Evolutionary conservation across 2,113 vertebrate species (phyloP).

Genomic region (Oryzias woworae): DNA sequence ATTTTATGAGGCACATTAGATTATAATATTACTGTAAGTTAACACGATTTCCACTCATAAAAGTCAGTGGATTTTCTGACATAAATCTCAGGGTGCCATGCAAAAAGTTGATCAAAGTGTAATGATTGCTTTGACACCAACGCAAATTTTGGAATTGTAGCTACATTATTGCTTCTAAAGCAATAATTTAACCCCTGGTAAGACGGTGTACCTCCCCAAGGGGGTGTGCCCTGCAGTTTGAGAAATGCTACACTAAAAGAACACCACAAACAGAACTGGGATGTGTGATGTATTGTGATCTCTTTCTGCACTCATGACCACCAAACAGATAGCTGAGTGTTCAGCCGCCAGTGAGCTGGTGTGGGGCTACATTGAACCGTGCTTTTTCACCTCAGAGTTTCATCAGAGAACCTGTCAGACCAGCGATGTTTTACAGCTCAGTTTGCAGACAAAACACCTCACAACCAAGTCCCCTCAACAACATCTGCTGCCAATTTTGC

Average conservation of each 20-base stretch:
- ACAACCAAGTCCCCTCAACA: conserved; percentile 65
- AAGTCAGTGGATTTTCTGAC: conserved; percentile 40
- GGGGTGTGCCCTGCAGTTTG: too few species aligned
- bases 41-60: conserved; percentile 47
- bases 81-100: conserved; percentile 39
- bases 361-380: conserved; percentile 27
- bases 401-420: conserved; percentile 65
- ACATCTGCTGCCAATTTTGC: conserved; percentile 82
- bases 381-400: conserved; percentile 48
- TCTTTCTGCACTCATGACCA: conserved; percentile 45
- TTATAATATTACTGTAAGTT: conserved; percentile 40
- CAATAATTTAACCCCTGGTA: too few species aligned
- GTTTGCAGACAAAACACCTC: conserved; percentile 77
- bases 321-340: conserved; percentile 53
- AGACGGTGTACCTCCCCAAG: too few species aligned
- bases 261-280: conserved; percentile 4
- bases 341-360: conserved; percentile 34
- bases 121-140: conserved; percentile 42
- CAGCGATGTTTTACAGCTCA: conserved; percentile 72
- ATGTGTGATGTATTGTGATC: neutral
- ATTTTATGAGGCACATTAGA: conserved; percentile 49
- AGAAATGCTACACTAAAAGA: neutral
- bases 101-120: conserved; percentile 41
- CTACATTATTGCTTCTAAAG: conserved; percentile 1
- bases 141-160: conserved; percentile 15